Evolutionary conservation across 2,113 vertebrate genomes (phyloP).

Genomic region (Turnix velox): DNA sequence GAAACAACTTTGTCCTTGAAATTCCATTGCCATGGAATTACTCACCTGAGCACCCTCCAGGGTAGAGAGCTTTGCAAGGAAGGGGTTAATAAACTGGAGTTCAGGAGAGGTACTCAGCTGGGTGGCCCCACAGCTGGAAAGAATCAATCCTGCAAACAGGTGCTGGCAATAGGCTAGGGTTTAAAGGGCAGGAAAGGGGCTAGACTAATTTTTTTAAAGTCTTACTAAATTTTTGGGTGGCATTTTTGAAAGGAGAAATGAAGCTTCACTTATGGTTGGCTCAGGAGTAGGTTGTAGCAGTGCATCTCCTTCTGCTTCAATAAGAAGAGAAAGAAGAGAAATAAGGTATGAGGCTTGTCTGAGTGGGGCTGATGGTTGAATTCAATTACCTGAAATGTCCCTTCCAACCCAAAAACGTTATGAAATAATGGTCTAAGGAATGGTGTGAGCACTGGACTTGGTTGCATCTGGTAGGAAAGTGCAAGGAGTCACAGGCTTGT

Average conservation of each 20-base stretch:
- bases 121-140: background rate
- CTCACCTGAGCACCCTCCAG: background rate
- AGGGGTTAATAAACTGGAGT: accelerated
- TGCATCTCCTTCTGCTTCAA: too few relatives aligned
- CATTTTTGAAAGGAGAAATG: accelerated
- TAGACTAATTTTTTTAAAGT: accelerated
- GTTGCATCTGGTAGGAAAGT: accelerated
- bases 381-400: too few relatives aligned
- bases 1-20: too few relatives aligned
- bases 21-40: accelerated
- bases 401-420: too few relatives aligned
- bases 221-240: accelerated
- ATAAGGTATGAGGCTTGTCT: too few relatives aligned
- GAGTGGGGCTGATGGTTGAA: too few relatives aligned
- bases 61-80: background rate
- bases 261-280: accelerated
- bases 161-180: accelerated
- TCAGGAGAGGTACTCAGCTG: background rate
- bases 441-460: accelerated
- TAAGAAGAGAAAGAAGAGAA: too few relatives aligned
- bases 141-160: background rate
- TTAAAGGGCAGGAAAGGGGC: accelerated
- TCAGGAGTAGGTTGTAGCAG: background rate
- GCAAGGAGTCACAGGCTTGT: background rate
- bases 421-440: too few relatives aligned